Percentiles rank a stretch among this genome's conserved stretches.
phyloP scores from a whole-genome alignment of 2,888 invertebrate genomes.

The Trisateles emortualis region DNA sequence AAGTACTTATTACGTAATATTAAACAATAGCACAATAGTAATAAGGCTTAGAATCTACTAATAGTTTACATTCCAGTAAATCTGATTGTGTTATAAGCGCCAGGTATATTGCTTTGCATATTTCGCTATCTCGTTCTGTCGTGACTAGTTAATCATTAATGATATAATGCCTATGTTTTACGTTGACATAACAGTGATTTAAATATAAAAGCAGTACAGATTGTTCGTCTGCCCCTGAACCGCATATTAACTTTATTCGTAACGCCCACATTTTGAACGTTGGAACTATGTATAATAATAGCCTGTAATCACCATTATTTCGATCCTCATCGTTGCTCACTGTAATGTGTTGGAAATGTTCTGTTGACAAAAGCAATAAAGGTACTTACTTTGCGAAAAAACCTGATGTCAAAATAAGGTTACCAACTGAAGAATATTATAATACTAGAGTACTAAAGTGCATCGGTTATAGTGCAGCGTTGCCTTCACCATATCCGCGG shows the following conservation, averaged over 20 bases:
- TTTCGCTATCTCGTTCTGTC: slow-evolving; percentile 29
- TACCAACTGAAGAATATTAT: no score
- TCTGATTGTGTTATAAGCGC: slow-evolving; percentile 26
- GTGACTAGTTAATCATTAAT: slow-evolving; percentile 35
- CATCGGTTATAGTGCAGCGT: no score
- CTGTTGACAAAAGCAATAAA: slow-evolving; percentile 5
- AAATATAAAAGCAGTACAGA: slow-evolving; percentile 21
- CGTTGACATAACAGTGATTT: slow-evolving; percentile 31
- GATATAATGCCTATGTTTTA: slow-evolving; percentile 34
- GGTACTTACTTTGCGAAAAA: no score
- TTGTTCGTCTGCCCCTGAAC: slow-evolving; percentile 32
- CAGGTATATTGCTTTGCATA: slow-evolving; percentile 37
- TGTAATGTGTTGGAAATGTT: slow-evolving; percentile 28
- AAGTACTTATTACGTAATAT: slow-evolving; percentile 10
- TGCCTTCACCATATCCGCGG: no score
- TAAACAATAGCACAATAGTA: not conserved
- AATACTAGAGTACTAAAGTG: no score
- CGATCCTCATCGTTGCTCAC: slow-evolving; percentile 31
- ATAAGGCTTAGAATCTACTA: slow-evolving; percentile 32
- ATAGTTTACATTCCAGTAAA: slow-evolving; percentile 12
- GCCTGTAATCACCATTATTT: slow-evolving; percentile 42
- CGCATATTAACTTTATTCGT: slow-evolving; percentile 38
- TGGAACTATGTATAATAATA: slow-evolving; percentile 33
- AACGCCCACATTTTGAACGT: slow-evolving; percentile 23
- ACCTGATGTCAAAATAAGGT: no score